phyloP scores from a whole-genome alignment of 2,113 vertebrate genomes.

The Motacilla alba region DNA sequence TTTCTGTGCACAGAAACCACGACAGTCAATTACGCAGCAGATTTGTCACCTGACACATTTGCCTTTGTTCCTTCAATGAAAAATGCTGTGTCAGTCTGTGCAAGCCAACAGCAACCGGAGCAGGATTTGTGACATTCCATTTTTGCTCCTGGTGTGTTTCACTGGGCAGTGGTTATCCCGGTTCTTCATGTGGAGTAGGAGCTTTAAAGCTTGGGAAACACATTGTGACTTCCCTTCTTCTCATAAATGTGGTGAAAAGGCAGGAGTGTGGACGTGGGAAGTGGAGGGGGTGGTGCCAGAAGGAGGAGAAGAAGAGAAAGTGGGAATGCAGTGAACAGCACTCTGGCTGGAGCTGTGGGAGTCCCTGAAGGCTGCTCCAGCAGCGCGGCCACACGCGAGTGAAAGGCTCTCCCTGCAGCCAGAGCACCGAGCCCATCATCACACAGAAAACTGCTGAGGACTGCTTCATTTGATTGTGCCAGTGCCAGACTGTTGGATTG shows the following conservation, averaged over 20 bases:
- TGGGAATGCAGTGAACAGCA: neutral
- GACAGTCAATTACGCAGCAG: neutral
- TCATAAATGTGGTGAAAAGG: neutral
- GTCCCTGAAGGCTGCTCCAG: neutral
- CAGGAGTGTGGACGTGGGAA: too few species aligned
- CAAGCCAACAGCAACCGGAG: neutral
- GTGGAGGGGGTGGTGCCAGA: neutral
- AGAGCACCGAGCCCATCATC: neutral
- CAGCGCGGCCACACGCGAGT: neutral
- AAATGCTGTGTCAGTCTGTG: neutral
- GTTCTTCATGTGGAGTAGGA: neutral
- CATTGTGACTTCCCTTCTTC: neutral
- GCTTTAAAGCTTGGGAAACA: neutral
- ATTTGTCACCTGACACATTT: neutral
- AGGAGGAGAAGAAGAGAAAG: neutral
- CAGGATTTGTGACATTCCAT: neutral
- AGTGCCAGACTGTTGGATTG: neutral
- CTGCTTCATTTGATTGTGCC: neutral
- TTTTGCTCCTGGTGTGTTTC: neutral
- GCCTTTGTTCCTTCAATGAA: neutral
- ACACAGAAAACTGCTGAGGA: neutral
- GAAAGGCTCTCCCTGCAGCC: neutral
- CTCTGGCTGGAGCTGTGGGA: neutral
- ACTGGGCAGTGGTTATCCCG: neutral
- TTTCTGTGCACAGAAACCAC: neutral